Conservation (phyloP, 2,797 vertebrate genomes). For the Falco novaeseelandiae region DNA sequence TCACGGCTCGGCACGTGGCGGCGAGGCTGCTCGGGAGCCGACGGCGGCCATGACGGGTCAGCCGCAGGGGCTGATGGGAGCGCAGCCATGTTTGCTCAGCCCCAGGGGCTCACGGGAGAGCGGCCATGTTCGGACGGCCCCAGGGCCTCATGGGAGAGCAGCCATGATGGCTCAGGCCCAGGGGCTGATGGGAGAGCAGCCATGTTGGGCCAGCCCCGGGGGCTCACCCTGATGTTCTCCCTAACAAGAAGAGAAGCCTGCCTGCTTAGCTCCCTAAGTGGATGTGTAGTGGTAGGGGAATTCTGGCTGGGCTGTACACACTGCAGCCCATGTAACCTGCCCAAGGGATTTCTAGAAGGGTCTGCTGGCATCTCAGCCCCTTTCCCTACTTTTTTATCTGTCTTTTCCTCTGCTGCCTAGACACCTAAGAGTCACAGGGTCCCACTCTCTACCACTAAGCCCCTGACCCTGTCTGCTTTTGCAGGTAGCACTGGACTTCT, state of each 20-base stretch:
- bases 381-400: not conserved
- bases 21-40: too few relatives aligned
- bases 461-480: not conserved
- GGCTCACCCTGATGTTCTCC: rapidly evolving
- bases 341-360: not conserved
- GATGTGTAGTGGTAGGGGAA: not conserved
- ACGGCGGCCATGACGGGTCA: too few relatives aligned
- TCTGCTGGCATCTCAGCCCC: not conserved
- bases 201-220: too few relatives aligned
- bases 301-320: not conserved
- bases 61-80: too few relatives aligned
- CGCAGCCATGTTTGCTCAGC: too few relatives aligned
- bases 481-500: slow-evolving; percentile 85
- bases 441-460: not conserved
- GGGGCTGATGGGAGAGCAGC: too few relatives aligned
- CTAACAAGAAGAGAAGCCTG: not conserved
- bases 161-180: too few relatives aligned
- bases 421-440: not conserved
- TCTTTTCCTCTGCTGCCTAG: not conserved
- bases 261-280: not conserved
- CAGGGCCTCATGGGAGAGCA: too few relatives aligned
- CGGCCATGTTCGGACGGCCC: too few relatives aligned
- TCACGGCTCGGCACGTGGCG: too few relatives aligned
- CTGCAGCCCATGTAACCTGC: not conserved
- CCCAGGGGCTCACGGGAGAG: too few relatives aligned